Evolutionary conservation across 2,113 vertebrate species (phyloP).

Genomic region (Lipotes vexillifer): DNA sequence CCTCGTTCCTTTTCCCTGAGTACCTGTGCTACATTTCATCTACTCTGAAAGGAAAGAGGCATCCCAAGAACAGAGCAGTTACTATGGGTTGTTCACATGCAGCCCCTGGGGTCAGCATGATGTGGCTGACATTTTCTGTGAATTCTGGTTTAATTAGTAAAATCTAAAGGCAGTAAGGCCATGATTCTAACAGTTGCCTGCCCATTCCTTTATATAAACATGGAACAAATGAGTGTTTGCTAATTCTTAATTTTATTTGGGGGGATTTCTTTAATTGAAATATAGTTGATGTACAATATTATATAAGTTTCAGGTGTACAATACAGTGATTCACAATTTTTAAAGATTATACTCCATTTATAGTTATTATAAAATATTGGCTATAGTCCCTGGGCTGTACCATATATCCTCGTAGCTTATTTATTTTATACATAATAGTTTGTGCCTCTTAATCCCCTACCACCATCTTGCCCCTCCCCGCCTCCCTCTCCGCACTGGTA

Average conservation of each 20-base stretch:
- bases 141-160: not conserved
- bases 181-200: not conserved
- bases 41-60: not conserved
- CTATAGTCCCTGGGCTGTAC: not conserved
- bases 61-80: not conserved
- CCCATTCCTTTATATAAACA: not conserved
- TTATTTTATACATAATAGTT: not conserved
- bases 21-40: not conserved
- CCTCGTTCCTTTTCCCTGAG: not conserved
- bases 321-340: not conserved
- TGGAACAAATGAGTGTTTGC: not conserved
- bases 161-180: not conserved
- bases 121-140: not conserved
- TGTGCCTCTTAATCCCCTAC: not conserved
- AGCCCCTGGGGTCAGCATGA: not conserved
- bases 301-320: not conserved
- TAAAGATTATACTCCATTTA: not conserved
- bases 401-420: not conserved
- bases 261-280: not conserved
- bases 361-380: not conserved
- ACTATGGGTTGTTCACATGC: not conserved
- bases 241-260: not conserved
- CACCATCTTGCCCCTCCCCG: not conserved
- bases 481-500: not conserved
- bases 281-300: not conserved